Conservation (phyloP, 2,113 vertebrate species). For the Petroica traversi region DNA sequence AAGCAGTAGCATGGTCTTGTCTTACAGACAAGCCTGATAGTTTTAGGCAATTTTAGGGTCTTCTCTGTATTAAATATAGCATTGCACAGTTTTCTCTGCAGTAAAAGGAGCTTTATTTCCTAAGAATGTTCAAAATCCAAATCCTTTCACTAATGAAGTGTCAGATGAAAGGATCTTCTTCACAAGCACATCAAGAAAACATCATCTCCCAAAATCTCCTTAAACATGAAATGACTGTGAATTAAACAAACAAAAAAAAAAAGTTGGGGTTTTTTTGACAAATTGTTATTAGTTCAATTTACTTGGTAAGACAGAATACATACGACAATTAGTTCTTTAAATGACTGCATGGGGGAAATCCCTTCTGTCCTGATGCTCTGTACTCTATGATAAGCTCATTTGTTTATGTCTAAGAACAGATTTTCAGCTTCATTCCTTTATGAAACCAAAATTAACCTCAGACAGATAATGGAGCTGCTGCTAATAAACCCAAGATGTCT, state of each 20-base stretch:
- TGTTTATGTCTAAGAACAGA: neutral
- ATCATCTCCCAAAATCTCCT: neutral
- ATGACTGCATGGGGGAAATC: neutral
- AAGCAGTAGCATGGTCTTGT: neutral
- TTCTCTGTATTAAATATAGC: neutral
- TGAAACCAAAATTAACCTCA: neutral
- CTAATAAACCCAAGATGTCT: slow-evolving; percentile 33
- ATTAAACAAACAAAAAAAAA: neutral
- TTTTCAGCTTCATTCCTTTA: neutral
- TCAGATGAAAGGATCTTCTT: neutral
- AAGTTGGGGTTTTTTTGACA: neutral
- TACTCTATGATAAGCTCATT: neutral
- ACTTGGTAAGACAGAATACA: neutral
- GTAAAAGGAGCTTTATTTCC: neutral
- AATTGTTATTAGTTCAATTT: neutral
- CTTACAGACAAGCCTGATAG: neutral
- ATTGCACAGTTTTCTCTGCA: neutral
- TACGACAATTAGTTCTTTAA: neutral
- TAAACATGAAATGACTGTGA: neutral
- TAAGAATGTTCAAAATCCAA: neutral
- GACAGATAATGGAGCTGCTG: neutral
- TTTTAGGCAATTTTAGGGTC: neutral
- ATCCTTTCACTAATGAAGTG: neutral
- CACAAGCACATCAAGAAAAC: neutral
- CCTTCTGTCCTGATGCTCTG: neutral